These are phyloP conservation scores for Hormaphis cornu DNA, from an alignment of 1,140 invertebrate genomes.

Conservation along the genomic window DNA sequence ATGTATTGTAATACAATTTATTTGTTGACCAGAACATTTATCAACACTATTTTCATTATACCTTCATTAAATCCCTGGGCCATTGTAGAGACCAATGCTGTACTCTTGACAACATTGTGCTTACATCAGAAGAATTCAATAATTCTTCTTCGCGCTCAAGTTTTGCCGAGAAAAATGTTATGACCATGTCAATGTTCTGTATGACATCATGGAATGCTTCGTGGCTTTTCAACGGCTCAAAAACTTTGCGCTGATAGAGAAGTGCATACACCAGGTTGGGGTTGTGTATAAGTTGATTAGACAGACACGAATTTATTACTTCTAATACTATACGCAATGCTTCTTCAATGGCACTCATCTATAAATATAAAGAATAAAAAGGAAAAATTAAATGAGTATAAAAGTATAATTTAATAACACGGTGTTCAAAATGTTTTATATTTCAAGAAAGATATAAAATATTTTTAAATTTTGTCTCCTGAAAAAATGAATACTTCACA, in stretches of 20 bases:
- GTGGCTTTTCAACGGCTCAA: conserved; percentile 76
- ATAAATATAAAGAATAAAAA: conserved; percentile 2
- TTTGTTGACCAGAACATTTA: neutral
- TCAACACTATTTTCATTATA: conserved; percentile 42
- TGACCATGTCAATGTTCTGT: conserved; percentile 90
- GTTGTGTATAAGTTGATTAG: conserved; percentile 79
- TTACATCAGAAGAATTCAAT: conserved; percentile 60
- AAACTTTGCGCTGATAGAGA: conserved; percentile 86
- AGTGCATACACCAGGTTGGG: conserved; percentile 92
- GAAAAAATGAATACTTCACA: no score
- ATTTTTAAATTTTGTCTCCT: no score
- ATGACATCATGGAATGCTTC: conserved; percentile 89
- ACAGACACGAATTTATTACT: conserved; percentile 88
- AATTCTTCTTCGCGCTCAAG: conserved; percentile 55
- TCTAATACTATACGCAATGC: conserved; percentile 92
- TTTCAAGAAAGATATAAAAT: no score
- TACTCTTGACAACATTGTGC: conserved; percentile 75
- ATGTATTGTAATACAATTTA: conserved; percentile 3
- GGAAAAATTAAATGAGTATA: neutral
- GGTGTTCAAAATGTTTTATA: no score
- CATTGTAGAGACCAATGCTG: conserved; percentile 76
- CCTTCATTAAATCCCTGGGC: conserved; percentile 83
- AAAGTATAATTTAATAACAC: neutral
- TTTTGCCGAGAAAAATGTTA: conserved; percentile 74
- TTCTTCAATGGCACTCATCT: conserved; percentile 91